phyloP scores from a whole-genome alignment of 2,797 vertebrate genomes.

The Myotis pilosus region DNA sequence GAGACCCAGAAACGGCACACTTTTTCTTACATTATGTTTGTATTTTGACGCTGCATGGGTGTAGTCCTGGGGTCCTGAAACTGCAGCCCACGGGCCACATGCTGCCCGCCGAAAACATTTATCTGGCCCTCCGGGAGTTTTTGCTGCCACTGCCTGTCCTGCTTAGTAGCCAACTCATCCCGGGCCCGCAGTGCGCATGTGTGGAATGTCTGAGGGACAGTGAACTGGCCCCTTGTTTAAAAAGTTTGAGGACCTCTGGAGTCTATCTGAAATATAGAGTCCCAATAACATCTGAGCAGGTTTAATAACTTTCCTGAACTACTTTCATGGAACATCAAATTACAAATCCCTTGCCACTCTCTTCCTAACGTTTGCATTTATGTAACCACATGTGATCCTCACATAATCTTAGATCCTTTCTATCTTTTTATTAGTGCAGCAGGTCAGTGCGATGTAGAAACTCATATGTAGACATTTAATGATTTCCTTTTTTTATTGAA shows the following conservation, averaged over 20 bases:
- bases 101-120: no score
- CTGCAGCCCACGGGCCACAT: no score
- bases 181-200: no score
- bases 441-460: background rate
- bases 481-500: background rate
- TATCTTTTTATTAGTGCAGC: background rate
- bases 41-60: background rate
- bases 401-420: background rate
- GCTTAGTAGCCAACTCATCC: no score
- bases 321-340: constrained; percentile 8
- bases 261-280: background rate
- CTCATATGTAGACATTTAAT: background rate
- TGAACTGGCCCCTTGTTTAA: no score
- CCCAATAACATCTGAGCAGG: background rate
- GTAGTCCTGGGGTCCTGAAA: no score
- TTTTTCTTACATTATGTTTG: background rate
- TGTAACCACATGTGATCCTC: background rate
- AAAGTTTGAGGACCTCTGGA: no score
- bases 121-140: no score
- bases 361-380: background rate
- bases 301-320: background rate
- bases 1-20: background rate
- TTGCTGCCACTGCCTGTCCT: no score
- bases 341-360: background rate
- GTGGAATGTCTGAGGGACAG: no score